Evolutionary conservation across 2,888 invertebrate species (phyloP), one percentile per base, ranked within the genome.

Genomic region (Drosophila melanosoma): DNA sequence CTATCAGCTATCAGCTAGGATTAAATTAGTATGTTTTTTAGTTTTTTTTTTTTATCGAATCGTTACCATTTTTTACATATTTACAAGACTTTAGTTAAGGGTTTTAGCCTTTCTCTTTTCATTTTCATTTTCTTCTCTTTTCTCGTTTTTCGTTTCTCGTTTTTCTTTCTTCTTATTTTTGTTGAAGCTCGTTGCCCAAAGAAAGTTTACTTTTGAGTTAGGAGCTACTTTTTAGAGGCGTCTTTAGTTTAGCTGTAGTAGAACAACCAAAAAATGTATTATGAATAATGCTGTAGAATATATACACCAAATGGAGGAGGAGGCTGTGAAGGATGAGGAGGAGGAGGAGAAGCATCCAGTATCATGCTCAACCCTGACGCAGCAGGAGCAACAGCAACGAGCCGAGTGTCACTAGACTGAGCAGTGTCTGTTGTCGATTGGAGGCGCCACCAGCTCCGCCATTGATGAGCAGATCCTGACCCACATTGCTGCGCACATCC

Each of bases 401-500:
- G 62, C 54, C 35, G 1, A 76, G 26, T 1, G 64, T n/a, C n/a
- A 67, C 49, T 23, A 64, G 33, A 15, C 51, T 51, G 0, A 69
- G 23, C 23, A 45, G 11, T 1, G 49, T 12, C 2, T 68, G 56
- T 40, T 75, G 79, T 8, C 29, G 33, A 11, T 36, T 33, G 4
- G 68, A 48, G 4, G 58, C 62, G 23, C 45, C 23, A 45, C 45
- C 45, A 4, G 56, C 56, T 11, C 12, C 57, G 2, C 71, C 78
- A 35, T 81, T 81, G 62, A 72, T 33, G n/a, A 83, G 65, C 69
- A 70, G 62, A 23, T 90, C 88, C 70, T 90, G 90, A 15, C 87
- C 85, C 35, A 83, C 86, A 76, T 90, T 91, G 73, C 90, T 92
- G 76, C 92, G 92, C 68, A 92, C 91, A 80, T 92, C 92, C 93